phyloP scores from a whole-genome alignment of 2,888 invertebrate species.

The Monoplex corrugatus region DNA sequence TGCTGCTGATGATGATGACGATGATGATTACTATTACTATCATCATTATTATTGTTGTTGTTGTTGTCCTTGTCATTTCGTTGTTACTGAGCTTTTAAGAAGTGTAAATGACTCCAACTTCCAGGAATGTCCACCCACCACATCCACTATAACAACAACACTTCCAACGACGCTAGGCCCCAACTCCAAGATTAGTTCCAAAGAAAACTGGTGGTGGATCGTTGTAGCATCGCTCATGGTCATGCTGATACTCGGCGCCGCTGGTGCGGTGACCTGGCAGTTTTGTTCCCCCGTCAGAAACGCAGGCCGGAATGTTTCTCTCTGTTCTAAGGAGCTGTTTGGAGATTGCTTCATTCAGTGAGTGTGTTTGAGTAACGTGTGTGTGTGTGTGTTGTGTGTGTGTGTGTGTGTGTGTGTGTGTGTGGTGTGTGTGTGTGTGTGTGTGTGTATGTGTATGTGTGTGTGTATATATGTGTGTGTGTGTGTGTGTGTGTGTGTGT shows the following conservation, averaged over 20 bases:
- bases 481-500: conserved; percentile 26
- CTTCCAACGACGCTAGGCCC: neutral
- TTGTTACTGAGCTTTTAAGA: too few relatives aligned
- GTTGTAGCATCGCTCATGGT: neutral
- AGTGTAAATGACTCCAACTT: too few relatives aligned
- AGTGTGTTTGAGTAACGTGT: too few relatives aligned
- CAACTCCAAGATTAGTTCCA: neutral
- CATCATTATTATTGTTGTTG: too few relatives aligned
- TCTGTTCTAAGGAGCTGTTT: neutral
- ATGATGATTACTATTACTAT: too few relatives aligned
- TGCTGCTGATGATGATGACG: too few relatives aligned
- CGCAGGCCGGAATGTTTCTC: neutral
- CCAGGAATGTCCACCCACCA: neutral
- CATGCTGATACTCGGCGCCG: neutral
- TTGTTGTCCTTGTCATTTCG: too few relatives aligned
- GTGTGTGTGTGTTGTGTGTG: neutral
- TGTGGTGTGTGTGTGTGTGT: conserved; percentile 2
- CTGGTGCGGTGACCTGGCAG: neutral
- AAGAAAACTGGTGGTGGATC: neutral
- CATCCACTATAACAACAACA: neutral
- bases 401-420: too few relatives aligned
- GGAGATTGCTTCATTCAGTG: too few relatives aligned
- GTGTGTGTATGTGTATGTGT: neutral
- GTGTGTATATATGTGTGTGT: neutral
- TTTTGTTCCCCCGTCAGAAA: neutral